Evolutionary conservation across 2,797 vertebrate genomes (phyloP).

Genomic region (Dicrostonyx torquatus): DNA sequence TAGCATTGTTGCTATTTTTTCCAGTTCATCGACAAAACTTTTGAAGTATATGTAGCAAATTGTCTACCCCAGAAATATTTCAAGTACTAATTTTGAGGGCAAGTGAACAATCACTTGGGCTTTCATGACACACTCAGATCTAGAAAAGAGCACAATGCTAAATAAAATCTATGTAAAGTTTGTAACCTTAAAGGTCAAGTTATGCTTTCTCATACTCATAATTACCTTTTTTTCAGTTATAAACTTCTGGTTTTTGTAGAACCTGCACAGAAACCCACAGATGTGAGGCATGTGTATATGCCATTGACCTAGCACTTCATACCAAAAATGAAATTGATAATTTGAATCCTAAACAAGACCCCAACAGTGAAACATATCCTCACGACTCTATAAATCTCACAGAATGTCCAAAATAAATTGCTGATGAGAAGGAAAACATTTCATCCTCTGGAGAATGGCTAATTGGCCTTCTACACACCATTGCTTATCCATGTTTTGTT

Average conservation of each 20-base stretch:
- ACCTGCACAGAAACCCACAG: background rate
- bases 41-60: background rate
- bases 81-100: background rate
- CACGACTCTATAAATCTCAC: no score
- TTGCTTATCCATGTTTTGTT: background rate
- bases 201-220: background rate
- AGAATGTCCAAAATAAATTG: background rate
- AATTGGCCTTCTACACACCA: background rate
- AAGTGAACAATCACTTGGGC: background rate
- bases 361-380: background rate
- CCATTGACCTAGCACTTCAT: fast-evolving
- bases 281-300: background rate
- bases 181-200: background rate
- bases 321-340: background rate
- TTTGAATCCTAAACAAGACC: background rate
- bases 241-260: background rate
- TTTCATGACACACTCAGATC: background rate
- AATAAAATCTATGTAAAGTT: background rate
- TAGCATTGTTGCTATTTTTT: background rate
- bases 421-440: background rate
- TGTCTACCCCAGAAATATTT: background rate
- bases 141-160: background rate
- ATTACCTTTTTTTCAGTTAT: background rate
- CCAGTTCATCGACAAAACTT: background rate
- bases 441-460: background rate